Base-by-base conservation (phyloP, 2,888 invertebrate genomes). In the Coelinius sp. region DNA sequence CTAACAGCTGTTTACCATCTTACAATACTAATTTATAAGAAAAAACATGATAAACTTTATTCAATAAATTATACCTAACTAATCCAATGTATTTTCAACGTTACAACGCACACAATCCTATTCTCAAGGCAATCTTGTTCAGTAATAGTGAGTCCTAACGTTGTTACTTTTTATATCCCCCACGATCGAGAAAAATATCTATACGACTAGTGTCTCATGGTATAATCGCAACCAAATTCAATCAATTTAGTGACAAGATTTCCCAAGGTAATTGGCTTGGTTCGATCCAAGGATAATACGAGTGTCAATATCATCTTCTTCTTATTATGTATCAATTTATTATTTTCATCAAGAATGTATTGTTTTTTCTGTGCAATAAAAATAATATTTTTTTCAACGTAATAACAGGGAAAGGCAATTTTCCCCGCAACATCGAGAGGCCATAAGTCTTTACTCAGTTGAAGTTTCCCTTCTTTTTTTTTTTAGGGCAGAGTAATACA, bases 81-180 rank as follows among this genome's bases (percentile, higher is more conserved):
- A 77, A 78, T 76, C 75, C 75, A 68, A 76, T 20, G 10, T 49
- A 49, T 20, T 49, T 49, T 20, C 46, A n/a, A 1, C 71, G 75
- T 75, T 72, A 72, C 68, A 76, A 68, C 74, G 8, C 72, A 75
- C 74, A 65, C 73, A 71, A 77, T 76, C 76, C 77, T 79, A 79
- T 79, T 79, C 79, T 78, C 78, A 75, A 77, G 78, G 78, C 79
- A 80, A 80, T 80, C 79, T 79, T 77, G 73, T 69, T 68, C 78
- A 73, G 77, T 80, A 78, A 79, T 80, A 79, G 78, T 76, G 71
- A 75, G 68, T 73, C 75, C 74, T 80, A 80, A 80, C 78, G 70
- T 71, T 75, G 75, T 80, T 80, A 80, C 76, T 78, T 76, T 77
- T 78, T 77, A 71, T 75, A 76, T 71, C 22, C 67, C 46, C 20